A percentile compares a stretch with the other conserved stretches of the same genome.
Evolutionary conservation across 92 coral and sea anemone species (phyloP).

Genomic region (Umimayanthus kanabou): DNA sequence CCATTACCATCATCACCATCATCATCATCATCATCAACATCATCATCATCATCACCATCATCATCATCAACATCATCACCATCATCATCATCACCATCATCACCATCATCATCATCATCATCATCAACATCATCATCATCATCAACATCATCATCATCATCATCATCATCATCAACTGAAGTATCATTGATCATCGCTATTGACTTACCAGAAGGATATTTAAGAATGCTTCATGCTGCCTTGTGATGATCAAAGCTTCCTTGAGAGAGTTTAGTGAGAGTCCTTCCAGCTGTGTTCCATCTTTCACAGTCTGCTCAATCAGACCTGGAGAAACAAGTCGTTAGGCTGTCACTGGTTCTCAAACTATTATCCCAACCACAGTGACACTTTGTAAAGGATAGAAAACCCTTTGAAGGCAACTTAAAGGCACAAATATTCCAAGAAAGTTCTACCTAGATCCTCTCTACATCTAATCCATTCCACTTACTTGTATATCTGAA

Average conservation of each 20-base stretch:
- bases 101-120: too few relatives aligned
- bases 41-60: background rate
- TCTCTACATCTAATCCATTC: background rate
- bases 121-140: background rate
- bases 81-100: too few relatives aligned
- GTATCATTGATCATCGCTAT: background rate
- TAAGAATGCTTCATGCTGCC: slow-evolving; percentile 95
- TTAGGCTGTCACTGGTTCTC: background rate
- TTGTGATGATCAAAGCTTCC: slow-evolving; percentile 90
- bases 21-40: background rate
- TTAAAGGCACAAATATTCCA: background rate
- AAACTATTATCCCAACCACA: background rate
- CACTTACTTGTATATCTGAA: slow-evolving; percentile 85
- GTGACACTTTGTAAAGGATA: background rate
- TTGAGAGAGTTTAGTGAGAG: slow-evolving; percentile 55
- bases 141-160: background rate
- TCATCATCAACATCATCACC: background rate
- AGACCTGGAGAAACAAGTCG: slow-evolving; percentile 15
- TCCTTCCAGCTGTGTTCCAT: slow-evolving; percentile 64
- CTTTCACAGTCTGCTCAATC: slow-evolving; percentile 41
- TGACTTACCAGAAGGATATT: slow-evolving; percentile 83
- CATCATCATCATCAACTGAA: background rate
- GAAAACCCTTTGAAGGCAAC: background rate
- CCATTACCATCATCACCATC: background rate
- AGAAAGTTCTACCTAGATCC: background rate